Evolutionary conservation across 2,888 invertebrate species (phyloP).

Genomic region (Panzeria rudis): DNA sequence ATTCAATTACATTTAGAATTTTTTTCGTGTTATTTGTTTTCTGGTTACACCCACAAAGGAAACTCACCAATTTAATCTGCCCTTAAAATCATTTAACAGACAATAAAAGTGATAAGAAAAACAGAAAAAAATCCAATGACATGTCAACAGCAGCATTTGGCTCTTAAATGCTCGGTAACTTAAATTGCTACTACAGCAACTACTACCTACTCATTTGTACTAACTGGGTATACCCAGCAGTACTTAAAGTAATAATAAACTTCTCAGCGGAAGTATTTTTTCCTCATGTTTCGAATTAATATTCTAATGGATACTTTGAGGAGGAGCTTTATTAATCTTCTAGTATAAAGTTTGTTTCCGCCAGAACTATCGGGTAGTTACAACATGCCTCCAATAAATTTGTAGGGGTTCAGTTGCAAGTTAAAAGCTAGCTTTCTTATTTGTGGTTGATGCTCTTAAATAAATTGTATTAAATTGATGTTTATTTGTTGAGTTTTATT

Average conservation of each 20-base stretch:
- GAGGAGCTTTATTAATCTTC: not conserved
- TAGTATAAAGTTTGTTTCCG: not conserved
- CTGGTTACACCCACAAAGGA: conserved; percentile 56
- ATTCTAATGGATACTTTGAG: not conserved
- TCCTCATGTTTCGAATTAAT: not conserved
- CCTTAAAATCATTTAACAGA: conserved; percentile 49
- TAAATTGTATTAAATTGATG: conserved; percentile 70
- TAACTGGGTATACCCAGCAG: not conserved
- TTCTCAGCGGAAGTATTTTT: not conserved
- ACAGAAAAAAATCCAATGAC: conserved; percentile 15
- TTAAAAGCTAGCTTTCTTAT: conserved; percentile 50
- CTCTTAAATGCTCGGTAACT: conserved; percentile 58
- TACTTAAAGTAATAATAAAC: not conserved
- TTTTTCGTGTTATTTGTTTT: conserved; percentile 19
- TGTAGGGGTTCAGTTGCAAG: conserved; percentile 26
- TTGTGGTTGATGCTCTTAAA: conserved; percentile 62
- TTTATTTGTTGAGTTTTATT: conserved; percentile 66
- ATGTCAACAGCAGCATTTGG: conserved; percentile 62
- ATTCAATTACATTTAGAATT: conserved; percentile 54
- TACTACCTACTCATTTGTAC: conserved; percentile 15
- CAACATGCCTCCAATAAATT: not conserved
- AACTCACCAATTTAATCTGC: conserved; percentile 54
- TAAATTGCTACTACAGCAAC: conserved; percentile 55
- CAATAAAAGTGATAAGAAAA: conserved; percentile 13
- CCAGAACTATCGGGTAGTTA: conserved; percentile 23